phyloP scores from a whole-genome alignment of 2,888 invertebrate species.

The Ormia ochracea region DNA sequence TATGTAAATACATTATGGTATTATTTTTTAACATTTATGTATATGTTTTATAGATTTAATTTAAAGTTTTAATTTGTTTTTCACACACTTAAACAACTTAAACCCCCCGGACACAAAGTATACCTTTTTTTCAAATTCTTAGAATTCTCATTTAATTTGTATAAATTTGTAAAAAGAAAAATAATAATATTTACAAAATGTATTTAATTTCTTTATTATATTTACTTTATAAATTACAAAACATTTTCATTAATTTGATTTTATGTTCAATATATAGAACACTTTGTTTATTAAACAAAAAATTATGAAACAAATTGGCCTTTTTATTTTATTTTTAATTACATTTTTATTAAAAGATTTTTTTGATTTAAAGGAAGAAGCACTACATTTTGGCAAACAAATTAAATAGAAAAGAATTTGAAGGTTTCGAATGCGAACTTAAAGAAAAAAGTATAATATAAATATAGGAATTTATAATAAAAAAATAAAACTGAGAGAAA shows the following conservation, averaged over 20 bases:
- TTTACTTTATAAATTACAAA: constrained; percentile 12
- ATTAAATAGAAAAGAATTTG: too few species aligned
- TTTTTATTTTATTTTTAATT: constrained; percentile 31
- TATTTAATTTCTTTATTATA: constrained; percentile 20
- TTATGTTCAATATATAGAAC: constrained; percentile 39
- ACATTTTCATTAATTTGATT: constrained; percentile 33
- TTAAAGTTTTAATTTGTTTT: neutral
- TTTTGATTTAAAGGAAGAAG: neutral
- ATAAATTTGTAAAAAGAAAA: neutral
- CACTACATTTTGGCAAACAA: constrained; percentile 5
- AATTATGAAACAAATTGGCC: constrained; percentile 37
- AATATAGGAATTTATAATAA: too few species aligned
- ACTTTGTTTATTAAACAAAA: constrained; percentile 51
- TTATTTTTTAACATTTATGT: constrained; percentile 33
- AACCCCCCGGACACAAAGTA: constrained; percentile 22
- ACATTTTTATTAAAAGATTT: neutral
- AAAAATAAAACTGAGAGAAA: too few species aligned
- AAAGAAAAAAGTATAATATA: too few species aligned
- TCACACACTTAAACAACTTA: neutral
- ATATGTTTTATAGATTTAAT: constrained; percentile 34
- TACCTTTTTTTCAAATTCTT: constrained; percentile 29
- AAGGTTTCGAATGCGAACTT: too few species aligned
- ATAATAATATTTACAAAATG: constrained; percentile 1
- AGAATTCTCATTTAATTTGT: constrained; percentile 50
- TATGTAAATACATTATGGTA: constrained; percentile 41